Evolutionary conservation across 2,888 invertebrate genomes (phyloP).

Genomic region (Hirtodrosophila alboralis): DNA sequence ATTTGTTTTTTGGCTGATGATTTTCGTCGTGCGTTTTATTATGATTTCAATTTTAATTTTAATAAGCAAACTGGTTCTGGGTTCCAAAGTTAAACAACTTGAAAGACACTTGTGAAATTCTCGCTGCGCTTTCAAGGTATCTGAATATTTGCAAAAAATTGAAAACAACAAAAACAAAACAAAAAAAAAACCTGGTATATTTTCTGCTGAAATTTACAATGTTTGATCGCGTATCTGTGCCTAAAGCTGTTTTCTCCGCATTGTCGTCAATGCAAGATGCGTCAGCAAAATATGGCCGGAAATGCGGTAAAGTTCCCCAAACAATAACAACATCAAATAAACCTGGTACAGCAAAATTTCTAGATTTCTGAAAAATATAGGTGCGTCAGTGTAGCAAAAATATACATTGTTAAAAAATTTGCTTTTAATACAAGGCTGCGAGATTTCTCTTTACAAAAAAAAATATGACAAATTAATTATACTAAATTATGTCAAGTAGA

Average conservation of each 20-base stretch:
- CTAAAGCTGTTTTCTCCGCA: conserved; percentile 49
- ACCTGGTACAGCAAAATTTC: conserved; percentile 23
- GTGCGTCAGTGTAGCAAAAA: conserved; percentile 32
- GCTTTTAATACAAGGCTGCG: neutral
- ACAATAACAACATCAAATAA: conserved; percentile 17
- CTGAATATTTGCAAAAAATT: conserved; percentile 10
- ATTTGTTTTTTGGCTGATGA: conserved; percentile 28
- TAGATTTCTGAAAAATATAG: conserved; percentile 35
- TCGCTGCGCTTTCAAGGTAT: conserved; percentile 29
- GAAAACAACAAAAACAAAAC: conserved; percentile 5
- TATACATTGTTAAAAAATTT: conserved; percentile 1
- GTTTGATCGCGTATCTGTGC: conserved; percentile 45
- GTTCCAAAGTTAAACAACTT: conserved; percentile 41
- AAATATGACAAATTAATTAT: too few species aligned
- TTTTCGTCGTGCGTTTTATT: conserved; percentile 15
- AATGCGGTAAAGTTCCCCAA: conserved; percentile 48
- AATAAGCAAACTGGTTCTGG: conserved; percentile 44
- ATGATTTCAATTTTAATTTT: conserved; percentile 26
- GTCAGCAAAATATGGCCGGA: conserved; percentile 55
- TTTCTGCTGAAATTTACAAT: conserved; percentile 48
- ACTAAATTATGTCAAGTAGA: too few species aligned
- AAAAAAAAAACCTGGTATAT: conserved; percentile 9
- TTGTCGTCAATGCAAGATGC: conserved; percentile 54
- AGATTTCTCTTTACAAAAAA: too few species aligned
- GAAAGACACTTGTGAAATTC: conserved; percentile 39